Conservation (phyloP, 2,113 vertebrate species). For the Geococcyx californianus region DNA sequence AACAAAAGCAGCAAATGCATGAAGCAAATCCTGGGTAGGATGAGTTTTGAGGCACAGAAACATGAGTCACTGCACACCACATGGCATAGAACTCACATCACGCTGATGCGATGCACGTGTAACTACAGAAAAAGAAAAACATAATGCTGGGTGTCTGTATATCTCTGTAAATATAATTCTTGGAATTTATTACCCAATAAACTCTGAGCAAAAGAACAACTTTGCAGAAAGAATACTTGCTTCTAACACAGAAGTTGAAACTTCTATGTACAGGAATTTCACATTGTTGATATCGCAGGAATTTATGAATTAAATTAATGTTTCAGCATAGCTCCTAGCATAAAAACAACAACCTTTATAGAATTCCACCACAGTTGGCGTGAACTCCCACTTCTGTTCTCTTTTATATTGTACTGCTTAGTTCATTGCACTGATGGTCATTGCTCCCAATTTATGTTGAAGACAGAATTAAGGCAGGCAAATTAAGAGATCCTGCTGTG, state of each 20-base stretch:
- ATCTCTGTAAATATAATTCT: background rate
- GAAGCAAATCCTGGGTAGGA: background rate
- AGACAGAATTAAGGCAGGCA: background rate
- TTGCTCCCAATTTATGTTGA: background rate
- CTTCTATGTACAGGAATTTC: background rate
- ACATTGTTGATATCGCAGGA: background rate
- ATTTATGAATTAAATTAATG: background rate
- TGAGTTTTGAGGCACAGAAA: background rate
- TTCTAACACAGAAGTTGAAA: background rate
- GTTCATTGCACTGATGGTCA: background rate
- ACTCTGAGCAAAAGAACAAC: background rate
- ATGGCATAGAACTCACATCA: background rate
- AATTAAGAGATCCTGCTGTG: background rate
- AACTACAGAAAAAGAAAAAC: background rate
- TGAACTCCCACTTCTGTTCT: background rate
- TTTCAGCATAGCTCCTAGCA: background rate
- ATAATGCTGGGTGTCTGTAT: background rate
- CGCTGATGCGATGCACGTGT: background rate
- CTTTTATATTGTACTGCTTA: background rate
- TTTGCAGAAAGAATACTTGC: background rate
- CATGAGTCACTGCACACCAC: background rate
- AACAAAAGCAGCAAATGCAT: background rate
- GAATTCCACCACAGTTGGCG: background rate
- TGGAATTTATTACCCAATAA: conserved; percentile 54
- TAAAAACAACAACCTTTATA: background rate